phyloP scores from a whole-genome alignment of 2,888 invertebrate genomes.

The Lasioglossum lativentre region DNA sequence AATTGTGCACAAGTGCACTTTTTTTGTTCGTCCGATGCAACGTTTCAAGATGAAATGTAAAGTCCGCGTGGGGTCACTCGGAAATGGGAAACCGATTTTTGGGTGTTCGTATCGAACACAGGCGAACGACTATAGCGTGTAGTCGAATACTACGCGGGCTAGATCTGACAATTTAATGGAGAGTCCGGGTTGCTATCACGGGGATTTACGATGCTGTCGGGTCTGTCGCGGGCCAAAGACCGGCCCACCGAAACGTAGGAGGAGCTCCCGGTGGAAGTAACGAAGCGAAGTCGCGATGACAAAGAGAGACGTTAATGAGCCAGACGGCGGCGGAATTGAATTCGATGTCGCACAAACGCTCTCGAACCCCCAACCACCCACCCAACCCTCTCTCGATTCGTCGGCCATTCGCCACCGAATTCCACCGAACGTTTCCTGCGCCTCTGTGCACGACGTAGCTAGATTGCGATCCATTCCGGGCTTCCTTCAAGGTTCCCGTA shows the following conservation, averaged over 20 bases:
- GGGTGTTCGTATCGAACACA: neutral
- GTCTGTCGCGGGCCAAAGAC: neutral
- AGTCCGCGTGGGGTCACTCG: neutral
- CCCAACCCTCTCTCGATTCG: neutral
- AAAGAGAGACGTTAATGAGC: slow-evolving; percentile 63
- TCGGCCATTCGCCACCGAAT: slow-evolving; percentile 35
- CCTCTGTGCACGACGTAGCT: slow-evolving; percentile 7
- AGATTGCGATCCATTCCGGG: slow-evolving; percentile 19
- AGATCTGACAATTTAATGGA: slow-evolving; percentile 10
- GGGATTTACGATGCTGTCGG: slow-evolving; percentile 27
- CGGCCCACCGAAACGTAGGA: neutral
- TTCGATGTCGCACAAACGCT: slow-evolving; percentile 41
- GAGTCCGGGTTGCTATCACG: slow-evolving; percentile 21
- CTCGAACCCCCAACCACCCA: neutral
- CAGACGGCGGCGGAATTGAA: slow-evolving; percentile 58
- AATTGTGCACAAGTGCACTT: too few species aligned
- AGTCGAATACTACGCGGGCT: neutral
- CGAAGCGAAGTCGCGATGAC: slow-evolving; percentile 48
- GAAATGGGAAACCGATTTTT: slow-evolving; percentile 7
- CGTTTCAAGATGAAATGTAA: neutral
- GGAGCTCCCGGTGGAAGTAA: slow-evolving; percentile 30
- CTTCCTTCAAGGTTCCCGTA: slow-evolving; percentile 19
- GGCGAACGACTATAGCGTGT: too few species aligned
- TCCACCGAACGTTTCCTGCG: slow-evolving; percentile 23
- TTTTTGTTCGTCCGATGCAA: too few species aligned